Conservation (phyloP, 2,888 invertebrate genomes). For the Hyposoter didymator region DNA sequence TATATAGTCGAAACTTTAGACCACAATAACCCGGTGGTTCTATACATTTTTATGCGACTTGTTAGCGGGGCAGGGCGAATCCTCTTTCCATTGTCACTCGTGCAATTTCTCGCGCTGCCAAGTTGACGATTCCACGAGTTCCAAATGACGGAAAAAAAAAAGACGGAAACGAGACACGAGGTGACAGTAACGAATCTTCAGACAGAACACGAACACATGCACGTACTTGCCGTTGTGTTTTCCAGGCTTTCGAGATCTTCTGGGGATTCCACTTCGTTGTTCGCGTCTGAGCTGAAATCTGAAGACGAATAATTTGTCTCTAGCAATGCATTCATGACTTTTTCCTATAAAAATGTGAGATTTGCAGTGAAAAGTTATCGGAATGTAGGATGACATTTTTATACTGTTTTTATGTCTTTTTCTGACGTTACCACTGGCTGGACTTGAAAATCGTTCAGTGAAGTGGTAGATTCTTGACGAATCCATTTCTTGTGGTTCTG, state of each 20-base stretch:
- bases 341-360: background rate
- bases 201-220: conserved; percentile 21
- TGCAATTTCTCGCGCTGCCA: conserved; percentile 66
- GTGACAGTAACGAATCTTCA: conserved; percentile 22
- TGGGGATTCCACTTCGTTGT: background rate
- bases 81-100: background rate
- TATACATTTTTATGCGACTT: conserved; percentile 28
- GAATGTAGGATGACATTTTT: background rate
- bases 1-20: conserved; percentile 49
- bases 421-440: background rate
- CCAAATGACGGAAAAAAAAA: conserved; percentile 65
- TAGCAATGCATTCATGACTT: background rate
- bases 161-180: conserved; percentile 11
- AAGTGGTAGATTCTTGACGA: background rate
- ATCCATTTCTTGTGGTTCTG: background rate
- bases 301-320: conserved; percentile 22
- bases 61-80: conserved; percentile 45
- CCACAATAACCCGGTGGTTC: conserved; percentile 45
- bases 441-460: background rate
- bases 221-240: conserved; percentile 15
- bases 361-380: background rate
- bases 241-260: conserved; percentile 34
- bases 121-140: conserved; percentile 73
- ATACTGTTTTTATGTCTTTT: background rate
- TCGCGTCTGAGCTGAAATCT: conserved; percentile 5